phyloP scores from a whole-genome alignment of 2,797 vertebrate genomes.

The Cossypha niveicapilla region DNA sequence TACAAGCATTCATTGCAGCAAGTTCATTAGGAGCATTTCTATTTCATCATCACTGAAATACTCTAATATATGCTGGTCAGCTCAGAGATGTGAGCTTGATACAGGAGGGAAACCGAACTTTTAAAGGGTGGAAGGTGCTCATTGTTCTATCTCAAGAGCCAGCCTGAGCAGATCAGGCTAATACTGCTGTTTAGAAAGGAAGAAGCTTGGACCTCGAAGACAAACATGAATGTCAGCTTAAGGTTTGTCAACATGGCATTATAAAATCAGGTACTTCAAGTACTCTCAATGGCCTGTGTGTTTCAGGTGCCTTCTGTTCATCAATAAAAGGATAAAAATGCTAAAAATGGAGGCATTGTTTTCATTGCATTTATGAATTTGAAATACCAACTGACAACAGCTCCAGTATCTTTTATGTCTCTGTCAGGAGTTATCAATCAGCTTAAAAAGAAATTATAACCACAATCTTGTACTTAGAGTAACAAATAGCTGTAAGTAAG shows the following conservation, averaged over 20 bases:
- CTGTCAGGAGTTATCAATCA: background rate
- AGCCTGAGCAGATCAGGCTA: background rate
- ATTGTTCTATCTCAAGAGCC: background rate
- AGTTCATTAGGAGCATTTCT: background rate
- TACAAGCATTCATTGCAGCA: background rate
- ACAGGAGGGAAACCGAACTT: background rate
- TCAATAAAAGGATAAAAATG: background rate
- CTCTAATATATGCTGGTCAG: background rate
- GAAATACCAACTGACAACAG: background rate
- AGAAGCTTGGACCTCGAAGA: background rate
- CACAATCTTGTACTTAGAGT: background rate
- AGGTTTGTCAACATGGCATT: background rate
- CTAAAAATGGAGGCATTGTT: background rate
- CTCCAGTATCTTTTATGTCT: background rate
- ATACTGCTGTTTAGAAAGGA: background rate
- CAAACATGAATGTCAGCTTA: background rate
- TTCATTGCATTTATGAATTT: background rate
- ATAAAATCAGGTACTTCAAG: background rate
- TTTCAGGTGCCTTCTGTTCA: background rate
- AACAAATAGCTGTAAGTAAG: background rate
- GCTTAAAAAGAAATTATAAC: background rate
- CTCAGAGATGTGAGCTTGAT: background rate
- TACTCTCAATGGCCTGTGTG: background rate
- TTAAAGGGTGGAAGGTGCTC: background rate
- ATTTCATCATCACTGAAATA: background rate